Evolutionary conservation across 2,797 vertebrate genomes (phyloP).

Genomic region (Argentina silus): DNA sequence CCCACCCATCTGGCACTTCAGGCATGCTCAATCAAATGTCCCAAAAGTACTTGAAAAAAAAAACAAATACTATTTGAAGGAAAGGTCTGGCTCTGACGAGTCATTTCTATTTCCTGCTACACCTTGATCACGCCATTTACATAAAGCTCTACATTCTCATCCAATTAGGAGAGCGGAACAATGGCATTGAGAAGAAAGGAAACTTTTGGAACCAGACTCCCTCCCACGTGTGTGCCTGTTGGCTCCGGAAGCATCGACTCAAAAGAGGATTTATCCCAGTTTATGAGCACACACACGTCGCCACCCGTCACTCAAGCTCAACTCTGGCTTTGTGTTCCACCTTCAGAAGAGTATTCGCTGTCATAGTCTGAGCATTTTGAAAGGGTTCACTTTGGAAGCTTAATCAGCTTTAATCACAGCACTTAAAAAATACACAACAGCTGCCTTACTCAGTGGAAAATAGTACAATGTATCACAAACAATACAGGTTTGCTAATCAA

Average conservation of each 20-base stretch:
- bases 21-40: too few species aligned
- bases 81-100: slow-evolving; percentile 13
- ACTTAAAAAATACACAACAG: slow-evolving; percentile 8
- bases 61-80: too few species aligned
- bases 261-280: slow-evolving; percentile 30
- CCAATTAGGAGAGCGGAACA: slow-evolving; percentile 51
- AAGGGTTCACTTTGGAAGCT: neutral
- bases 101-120: neutral
- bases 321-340: slow-evolving; percentile 23
- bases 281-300: neutral
- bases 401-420: slow-evolving; percentile 10
- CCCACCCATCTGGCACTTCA: too few species aligned
- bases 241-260: slow-evolving; percentile 25
- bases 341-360: neutral
- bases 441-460: neutral
- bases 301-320: slow-evolving; percentile 21
- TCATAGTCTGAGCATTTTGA: neutral
- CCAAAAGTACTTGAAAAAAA: too few species aligned
- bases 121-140: slow-evolving; percentile 49
- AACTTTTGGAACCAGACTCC: slow-evolving; percentile 51
- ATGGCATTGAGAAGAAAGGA: slow-evolving; percentile 38
- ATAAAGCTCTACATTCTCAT: slow-evolving; percentile 36
- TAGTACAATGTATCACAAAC: slow-evolving; percentile 1
- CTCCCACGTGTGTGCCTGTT: slow-evolving; percentile 24
- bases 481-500: neutral